Evolutionary conservation across 2,888 invertebrate genomes (phyloP).

Genomic region (Hermaeophaga mercurialis): DNA sequence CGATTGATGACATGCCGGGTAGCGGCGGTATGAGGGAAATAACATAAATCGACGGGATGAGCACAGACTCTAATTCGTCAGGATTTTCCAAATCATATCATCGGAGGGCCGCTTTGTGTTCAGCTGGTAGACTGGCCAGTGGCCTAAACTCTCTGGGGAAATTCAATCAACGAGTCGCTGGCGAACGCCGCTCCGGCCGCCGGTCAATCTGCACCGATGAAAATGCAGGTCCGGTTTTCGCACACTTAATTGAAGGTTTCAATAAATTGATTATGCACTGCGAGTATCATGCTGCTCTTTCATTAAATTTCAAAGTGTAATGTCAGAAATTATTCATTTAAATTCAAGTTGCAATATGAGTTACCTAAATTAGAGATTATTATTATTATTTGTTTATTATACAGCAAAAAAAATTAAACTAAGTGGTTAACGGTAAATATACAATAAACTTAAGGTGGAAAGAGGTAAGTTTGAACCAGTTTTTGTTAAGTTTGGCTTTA

Average conservation of each 20-base stretch:
- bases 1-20: conserved; percentile 28
- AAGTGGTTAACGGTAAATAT: too few species aligned
- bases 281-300: too few species aligned
- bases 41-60: conserved; percentile 39
- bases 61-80: conserved; percentile 43
- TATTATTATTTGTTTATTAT: too few species aligned
- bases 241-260: conserved; percentile 24
- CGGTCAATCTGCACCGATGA: conserved; percentile 42
- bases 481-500: too few species aligned
- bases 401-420: too few species aligned
- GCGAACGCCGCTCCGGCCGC: not conserved
- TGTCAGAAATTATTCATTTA: too few species aligned
- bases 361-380: too few species aligned
- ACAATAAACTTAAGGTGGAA: too few species aligned
- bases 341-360: too few species aligned
- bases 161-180: conserved; percentile 52
- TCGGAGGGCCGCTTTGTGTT: conserved; percentile 45
- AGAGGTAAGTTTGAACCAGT: too few species aligned
- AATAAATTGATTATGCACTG: conserved; percentile 18
- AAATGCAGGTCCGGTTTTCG: conserved; percentile 32
- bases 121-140: conserved; percentile 37
- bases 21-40: conserved; percentile 27
- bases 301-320: too few species aligned
- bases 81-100: conserved; percentile 49
- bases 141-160: conserved; percentile 48